These are phyloP conservation scores for Steinernema khuongi DNA, from an alignment of 1,140 invertebrate species.

Conservation along the genomic window DNA sequence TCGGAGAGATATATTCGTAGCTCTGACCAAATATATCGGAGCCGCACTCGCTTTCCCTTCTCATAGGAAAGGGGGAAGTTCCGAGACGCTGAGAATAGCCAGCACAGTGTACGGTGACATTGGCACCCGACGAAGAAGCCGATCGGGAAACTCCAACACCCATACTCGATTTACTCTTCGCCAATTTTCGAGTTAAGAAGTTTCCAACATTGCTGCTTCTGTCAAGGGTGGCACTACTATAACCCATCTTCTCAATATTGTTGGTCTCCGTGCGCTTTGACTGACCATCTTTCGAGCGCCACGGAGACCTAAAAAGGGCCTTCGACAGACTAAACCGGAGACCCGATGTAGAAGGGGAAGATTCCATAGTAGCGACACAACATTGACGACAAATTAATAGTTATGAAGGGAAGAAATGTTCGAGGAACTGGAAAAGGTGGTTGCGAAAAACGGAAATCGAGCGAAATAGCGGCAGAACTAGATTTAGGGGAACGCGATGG, in stretches of 20 bases:
- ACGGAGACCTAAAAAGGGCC: not conserved
- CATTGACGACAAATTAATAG: not conserved
- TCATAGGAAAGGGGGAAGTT: not conserved
- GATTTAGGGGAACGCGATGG: not conserved
- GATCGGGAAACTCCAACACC: not conserved
- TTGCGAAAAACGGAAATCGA: constrained; percentile 7
- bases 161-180: not conserved
- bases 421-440: constrained; percentile 4
- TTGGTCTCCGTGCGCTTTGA: not conserved
- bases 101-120: constrained; percentile 2
- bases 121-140: not conserved
- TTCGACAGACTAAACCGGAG: not conserved
- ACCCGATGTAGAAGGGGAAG: not conserved
- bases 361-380: not conserved
- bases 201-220: not conserved
- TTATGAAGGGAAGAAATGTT: not conserved
- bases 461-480: not conserved
- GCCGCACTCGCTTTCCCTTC: not conserved
- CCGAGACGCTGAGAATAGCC: not conserved
- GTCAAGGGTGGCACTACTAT: not conserved
- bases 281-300: constrained; percentile 3
- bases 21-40: not conserved
- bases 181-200: not conserved
- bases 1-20: not conserved
- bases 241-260: constrained; percentile 5